Evolutionary conservation across 2,113 vertebrate genomes (phyloP).

Genomic region (Phrynosoma platyrhinos): DNA sequence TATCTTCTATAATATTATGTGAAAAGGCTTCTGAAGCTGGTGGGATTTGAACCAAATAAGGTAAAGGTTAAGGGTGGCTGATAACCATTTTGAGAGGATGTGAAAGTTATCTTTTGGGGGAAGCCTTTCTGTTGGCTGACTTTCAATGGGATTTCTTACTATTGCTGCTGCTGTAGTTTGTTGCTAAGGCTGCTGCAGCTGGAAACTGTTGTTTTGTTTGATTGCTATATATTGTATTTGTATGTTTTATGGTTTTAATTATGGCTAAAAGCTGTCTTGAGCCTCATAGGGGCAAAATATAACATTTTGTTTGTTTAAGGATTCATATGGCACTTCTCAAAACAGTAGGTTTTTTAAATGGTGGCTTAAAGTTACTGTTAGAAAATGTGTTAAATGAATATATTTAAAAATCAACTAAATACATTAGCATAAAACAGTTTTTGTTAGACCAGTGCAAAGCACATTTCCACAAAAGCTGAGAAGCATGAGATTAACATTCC

Average conservation of each 20-base stretch:
- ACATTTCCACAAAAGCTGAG: neutral
- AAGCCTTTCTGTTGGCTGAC: neutral
- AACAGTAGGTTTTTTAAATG: neutral
- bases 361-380: neutral
- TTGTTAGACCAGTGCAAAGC: neutral
- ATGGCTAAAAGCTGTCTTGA: slow-evolving; percentile 8
- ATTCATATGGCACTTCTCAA: neutral
- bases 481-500: neutral
- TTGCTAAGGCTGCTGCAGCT: neutral
- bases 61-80: neutral
- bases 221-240: neutral
- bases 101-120: neutral
- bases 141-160: slow-evolving; percentile 11
- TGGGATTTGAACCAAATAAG: slow-evolving; percentile 12
- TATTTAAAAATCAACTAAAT: neutral
- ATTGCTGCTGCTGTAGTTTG: neutral
- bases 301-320: neutral
- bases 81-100: neutral
- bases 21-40: neutral
- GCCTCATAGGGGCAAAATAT: neutral
- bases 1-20: neutral
- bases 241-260: slow-evolving; percentile 25
- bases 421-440: neutral
- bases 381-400: neutral
- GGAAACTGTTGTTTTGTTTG: slow-evolving; percentile 9